Evolutionary conservation across 2,113 vertebrate genomes (phyloP).

Genomic region (Danionella cerebrum): DNA sequence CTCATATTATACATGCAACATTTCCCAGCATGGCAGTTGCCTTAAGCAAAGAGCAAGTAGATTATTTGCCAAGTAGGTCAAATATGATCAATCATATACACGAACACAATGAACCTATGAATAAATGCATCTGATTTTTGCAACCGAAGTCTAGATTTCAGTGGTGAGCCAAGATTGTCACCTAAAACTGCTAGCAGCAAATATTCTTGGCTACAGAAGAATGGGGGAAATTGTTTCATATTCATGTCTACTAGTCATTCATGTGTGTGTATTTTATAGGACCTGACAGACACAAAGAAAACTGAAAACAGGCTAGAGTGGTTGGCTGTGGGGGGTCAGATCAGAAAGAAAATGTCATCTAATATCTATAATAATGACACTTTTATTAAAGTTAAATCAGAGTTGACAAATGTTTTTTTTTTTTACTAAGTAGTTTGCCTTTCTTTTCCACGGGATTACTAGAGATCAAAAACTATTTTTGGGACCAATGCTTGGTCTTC

Average conservation of each 20-base stretch:
- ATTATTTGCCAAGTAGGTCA: slow-evolving; percentile 27
- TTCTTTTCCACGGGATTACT: too few species aligned
- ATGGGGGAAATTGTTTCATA: background rate
- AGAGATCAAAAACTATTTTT: too few species aligned
- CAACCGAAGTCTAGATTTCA: slow-evolving; percentile 30
- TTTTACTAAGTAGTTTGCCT: too few species aligned
- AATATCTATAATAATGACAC: too few species aligned
- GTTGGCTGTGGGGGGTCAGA: too few species aligned
- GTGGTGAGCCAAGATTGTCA: slow-evolving; percentile 36
- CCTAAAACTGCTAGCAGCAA: slow-evolving; percentile 39
- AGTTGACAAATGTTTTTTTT: too few species aligned
- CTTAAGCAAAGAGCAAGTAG: background rate
- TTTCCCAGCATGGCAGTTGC: slow-evolving; percentile 31
- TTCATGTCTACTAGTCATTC: slow-evolving; percentile 23
- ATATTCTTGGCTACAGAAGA: slow-evolving; percentile 33
- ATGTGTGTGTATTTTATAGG: slow-evolving; percentile 45
- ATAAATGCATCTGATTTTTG: slow-evolving; percentile 46
- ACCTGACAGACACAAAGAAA: slow-evolving; percentile 40
- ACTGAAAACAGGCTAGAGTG: slow-evolving; percentile 36
- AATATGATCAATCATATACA: slow-evolving; percentile 15
- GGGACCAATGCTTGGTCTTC: too few species aligned
- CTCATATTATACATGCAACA: too few species aligned
- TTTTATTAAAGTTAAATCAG: too few species aligned
- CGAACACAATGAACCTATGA: slow-evolving; percentile 36
- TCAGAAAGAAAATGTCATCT: too few species aligned